These are phyloP conservation scores for Leptopilina clavipes DNA, from an alignment of 1,140 invertebrate species.

Conservation along the genomic window DNA sequence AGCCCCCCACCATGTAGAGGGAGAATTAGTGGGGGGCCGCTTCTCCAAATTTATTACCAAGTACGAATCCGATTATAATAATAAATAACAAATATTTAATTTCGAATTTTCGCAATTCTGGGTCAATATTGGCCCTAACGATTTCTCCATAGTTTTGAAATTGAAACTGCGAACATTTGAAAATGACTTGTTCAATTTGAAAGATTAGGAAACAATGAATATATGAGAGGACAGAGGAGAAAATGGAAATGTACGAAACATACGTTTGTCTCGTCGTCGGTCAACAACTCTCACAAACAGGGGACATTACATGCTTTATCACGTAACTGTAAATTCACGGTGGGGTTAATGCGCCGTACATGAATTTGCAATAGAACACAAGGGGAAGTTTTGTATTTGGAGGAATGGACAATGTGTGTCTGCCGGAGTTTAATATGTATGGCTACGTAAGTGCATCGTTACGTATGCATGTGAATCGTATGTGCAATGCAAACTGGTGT, in stretches of 20 bases:
- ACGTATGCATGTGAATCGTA: slow-evolving; percentile 39
- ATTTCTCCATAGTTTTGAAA: no score
- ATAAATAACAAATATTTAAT: no score
- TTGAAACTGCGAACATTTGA: no score
- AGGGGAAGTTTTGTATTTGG: not conserved
- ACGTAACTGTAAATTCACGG: not conserved
- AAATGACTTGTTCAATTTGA: no score
- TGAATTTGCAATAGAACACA: not conserved
- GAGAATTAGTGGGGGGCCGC: no score
- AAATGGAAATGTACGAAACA: not conserved
- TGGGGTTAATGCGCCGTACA: not conserved
- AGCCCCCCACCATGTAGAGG: no score
- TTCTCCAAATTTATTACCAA: no score
- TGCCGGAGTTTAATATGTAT: not conserved
- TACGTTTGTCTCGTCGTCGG: not conserved
- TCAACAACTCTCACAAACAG: not conserved
- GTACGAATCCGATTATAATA: no score
- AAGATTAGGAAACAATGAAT: no score
- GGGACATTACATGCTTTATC: slow-evolving; percentile 15
- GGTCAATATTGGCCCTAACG: no score
- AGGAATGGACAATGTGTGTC: not conserved
- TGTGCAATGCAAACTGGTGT: slow-evolving; percentile 44
- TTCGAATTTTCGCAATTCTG: no score
- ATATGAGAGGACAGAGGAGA: no score
- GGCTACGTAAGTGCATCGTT: slow-evolving; percentile 39